Percentiles rank a stretch among this genome's conserved stretches.
Conservation (phyloP, 2,888 invertebrate species). For the Octodonta nipae region DNA sequence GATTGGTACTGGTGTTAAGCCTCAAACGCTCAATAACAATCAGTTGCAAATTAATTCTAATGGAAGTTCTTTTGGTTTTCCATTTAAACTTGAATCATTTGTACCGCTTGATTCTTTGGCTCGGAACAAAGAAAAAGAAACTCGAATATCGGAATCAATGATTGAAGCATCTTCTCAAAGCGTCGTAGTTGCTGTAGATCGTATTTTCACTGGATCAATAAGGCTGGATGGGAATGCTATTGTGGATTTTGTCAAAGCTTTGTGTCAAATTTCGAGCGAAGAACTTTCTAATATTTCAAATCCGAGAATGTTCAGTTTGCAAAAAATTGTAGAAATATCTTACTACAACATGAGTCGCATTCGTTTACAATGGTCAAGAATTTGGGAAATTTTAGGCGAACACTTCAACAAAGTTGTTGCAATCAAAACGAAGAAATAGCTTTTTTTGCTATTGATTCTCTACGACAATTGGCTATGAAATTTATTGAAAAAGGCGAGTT, state of each 20-base stretch:
- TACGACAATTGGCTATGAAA: conserved; percentile 94
- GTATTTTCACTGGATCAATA: conserved; percentile 87
- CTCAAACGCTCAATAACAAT: too few species aligned
- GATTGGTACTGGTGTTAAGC: conserved; percentile 70
- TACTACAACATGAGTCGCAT: conserved; percentile 99
- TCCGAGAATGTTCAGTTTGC: conserved; percentile 95
- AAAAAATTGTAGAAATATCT: conserved; percentile 97
- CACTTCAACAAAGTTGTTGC: conserved; percentile 94
- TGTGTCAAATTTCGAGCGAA: conserved; percentile 89
- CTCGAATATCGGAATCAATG: conserved; percentile 85
- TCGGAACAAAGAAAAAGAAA: conserved; percentile 54
- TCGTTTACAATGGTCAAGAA: conserved; percentile 94
- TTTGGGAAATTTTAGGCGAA: conserved; percentile 95
- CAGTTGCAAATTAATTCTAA: too few species aligned
- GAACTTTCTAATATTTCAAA: conserved; percentile 77
- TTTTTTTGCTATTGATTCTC: conserved; percentile 94
- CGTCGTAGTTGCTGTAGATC: conserved; percentile 96
- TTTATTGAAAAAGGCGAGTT: conserved; percentile 99
- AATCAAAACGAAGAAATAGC: conserved; percentile 91
- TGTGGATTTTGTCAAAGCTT: conserved; percentile 92
- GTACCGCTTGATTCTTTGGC: conserved; percentile 48
- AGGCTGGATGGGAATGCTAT: conserved; percentile 94
- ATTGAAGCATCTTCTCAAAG: conserved; percentile 98
- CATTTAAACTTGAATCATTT: too few species aligned
- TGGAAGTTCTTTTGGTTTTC: too few species aligned